Percentiles rank a stretch among this genome's conserved stretches.
These are phyloP conservation scores for Alosa sapidissima DNA, from an alignment of 2,797 vertebrate species.

Conservation along the genomic window DNA sequence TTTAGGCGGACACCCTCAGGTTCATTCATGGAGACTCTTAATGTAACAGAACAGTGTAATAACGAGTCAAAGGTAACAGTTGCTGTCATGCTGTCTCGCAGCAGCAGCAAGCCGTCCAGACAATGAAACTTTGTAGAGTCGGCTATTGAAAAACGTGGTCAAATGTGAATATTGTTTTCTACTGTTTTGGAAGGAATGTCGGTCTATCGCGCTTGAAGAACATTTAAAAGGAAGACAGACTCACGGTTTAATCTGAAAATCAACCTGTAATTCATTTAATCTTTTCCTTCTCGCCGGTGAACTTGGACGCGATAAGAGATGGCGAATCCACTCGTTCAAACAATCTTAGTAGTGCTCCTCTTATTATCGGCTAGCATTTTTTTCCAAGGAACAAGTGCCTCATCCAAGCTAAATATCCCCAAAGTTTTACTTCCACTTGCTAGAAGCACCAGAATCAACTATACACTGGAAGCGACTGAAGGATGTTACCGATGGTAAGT, in stretches of 20 bases:
- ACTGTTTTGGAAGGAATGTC: background rate
- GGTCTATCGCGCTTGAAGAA: background rate
- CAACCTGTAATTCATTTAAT: background rate
- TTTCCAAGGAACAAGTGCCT: conserved; percentile 37
- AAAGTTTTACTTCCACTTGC: conserved; percentile 91
- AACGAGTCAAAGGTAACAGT: conserved; percentile 9
- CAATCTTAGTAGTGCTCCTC: conserved; percentile 32
- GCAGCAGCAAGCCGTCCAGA: background rate
- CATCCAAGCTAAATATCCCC: conserved; percentile 88
- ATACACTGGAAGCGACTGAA: conserved; percentile 89
- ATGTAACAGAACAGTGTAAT: background rate
- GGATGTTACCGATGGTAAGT: conserved; percentile 98
- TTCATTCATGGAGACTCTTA: conserved; percentile 22
- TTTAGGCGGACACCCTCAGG: background rate
- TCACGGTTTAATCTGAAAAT: background rate
- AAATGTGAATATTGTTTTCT: background rate
- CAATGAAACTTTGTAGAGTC: conserved; percentile 15
- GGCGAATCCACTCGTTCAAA: conserved; percentile 10
- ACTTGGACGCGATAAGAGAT: conserved; percentile 31
- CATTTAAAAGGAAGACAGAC: background rate
- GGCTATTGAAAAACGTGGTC: background rate
- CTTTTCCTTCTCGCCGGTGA: background rate
- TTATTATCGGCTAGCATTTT: conserved; percentile 36
- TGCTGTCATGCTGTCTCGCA: conserved; percentile 5
- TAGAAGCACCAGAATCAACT: conserved; percentile 86